Base-by-base conservation (phyloP, 2,797 vertebrate genomes). In the Leuciscus waleckii region DNA sequence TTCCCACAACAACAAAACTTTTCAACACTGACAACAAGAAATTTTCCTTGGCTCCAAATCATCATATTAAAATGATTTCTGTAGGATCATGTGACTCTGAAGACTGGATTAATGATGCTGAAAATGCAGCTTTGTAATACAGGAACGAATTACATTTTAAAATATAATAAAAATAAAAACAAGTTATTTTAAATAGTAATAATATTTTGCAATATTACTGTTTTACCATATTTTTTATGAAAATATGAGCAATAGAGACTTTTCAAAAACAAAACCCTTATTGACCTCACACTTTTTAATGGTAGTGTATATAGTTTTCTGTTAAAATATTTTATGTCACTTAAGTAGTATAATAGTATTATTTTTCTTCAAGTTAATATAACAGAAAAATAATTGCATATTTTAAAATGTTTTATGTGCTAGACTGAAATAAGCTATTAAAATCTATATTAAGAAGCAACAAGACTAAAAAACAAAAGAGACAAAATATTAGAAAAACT, bases 401-500 rank as follows among this genome's bases (percentile, higher is more conserved):
- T 56, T 19, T 39, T 11, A 39, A 41, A n/a, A n/a, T n/a, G n/a
- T 65, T 4, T 7, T 43, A 29, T 68, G 35, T 29, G 32, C 21
- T 32, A 58, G n/a, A n/a, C 82, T 84, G 10, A 49, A 84, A 54
- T 69, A 54, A 37, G 46, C 7, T 11, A 37, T 81, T 65, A 0
- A 43, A 79, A 26, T 56, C 41, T 13, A 61, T 56, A 58, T 37
- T 3, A 26, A 54, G 49, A 46, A 43, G 32, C 65, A 71, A 82
- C 39, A 58, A 65, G 58, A 37, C 67, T 71, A 32, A 54, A 54
- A 70, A 84, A 81, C 83, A 87, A 61, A 51, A 65, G 63, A 74
- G 32, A 65, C 85, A 75, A 51, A 7, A 78, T 83, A 77, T 37
- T 81, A 29, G 67, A 54, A 70, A 90, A 85, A 80, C 17, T 17